Evolutionary conservation across 2,113 vertebrate species (phyloP).

Genomic region (Larimichthys polyactis): DNA sequence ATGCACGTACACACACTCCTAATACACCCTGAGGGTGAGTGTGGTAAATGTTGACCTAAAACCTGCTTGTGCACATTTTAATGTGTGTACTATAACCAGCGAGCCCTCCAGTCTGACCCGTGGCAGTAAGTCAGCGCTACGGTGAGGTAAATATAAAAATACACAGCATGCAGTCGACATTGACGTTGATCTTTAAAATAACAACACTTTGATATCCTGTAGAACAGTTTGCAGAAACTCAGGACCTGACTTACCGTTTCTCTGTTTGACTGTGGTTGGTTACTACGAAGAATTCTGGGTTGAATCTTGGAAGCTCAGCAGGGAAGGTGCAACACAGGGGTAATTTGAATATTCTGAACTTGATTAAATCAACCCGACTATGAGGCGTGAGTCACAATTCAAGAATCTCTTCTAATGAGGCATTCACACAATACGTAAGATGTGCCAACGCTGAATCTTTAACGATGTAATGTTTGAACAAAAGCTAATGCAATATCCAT

Average conservation of each 20-base stretch:
- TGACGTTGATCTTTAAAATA: background rate
- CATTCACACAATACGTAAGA: background rate
- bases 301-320: too few relatives aligned
- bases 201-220: too few relatives aligned
- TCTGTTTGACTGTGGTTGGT: background rate
- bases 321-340: background rate
- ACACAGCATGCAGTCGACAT: too few relatives aligned
- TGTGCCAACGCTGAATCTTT: background rate
- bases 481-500: background rate
- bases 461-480: background rate
- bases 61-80: slow-evolving; percentile 38
- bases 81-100: background rate
- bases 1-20: background rate
- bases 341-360: background rate
- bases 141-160: background rate
- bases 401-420: background rate
- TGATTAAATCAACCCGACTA: background rate
- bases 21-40: background rate
- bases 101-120: background rate
- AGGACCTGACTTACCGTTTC: too few relatives aligned
- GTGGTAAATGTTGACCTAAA: slow-evolving; percentile 17
- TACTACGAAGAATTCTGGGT: background rate
- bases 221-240: background rate
- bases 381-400: background rate
- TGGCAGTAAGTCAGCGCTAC: background rate